Base-by-base conservation (phyloP, 2,113 vertebrate genomes). In the Triplophysa rosa region DNA sequence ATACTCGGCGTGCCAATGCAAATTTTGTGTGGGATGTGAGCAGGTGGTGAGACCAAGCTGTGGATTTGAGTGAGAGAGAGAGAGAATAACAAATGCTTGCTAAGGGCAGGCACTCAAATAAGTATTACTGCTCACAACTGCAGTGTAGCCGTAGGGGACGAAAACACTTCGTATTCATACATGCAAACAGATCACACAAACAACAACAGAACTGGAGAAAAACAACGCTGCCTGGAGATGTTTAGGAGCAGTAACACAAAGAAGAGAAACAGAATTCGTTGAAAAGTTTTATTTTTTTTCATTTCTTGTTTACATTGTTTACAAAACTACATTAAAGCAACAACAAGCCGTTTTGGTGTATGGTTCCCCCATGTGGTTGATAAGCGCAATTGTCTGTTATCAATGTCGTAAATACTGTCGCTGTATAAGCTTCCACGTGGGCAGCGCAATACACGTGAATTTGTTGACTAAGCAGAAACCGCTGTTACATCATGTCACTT, bases 111-210 rank as follows among this genome's bases (percentile, higher is more conserved):
- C 70, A 73, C 54, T 17, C 40, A 61, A 73, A 73, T 73, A 59
- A 17, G 70, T 73, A 37, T 61, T 83, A 80, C 79, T 17, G 54
- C 77, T 54, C 79, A 86, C 47, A 70, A 76, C 64, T 68, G 67
- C 64, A 82, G 76, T 10, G 79, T 81, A 83, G 45, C 76, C 1
- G 82, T 89, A 84, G 64, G 29, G 71, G 47, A 72, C 59, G 45
- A 29, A 52, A 37, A 58, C 62, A 80, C 63, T 84, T 70, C 87
- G 82, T 87, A 88, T 88, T 90, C 89, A 89, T 85, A 76, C 78
- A 24, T 85, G 85, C 83, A 87, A 90, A 89, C 83, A 29, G 66
- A 84, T 80, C 75, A 80, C 19, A 40, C 49, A 71, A 66, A 64
- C 37, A 77, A 77, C 74, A 56, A 70, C 33, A 37, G 33, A 67